Conservation (phyloP, 2,888 invertebrate genomes). For the Chrysolina oricalcia region DNA sequence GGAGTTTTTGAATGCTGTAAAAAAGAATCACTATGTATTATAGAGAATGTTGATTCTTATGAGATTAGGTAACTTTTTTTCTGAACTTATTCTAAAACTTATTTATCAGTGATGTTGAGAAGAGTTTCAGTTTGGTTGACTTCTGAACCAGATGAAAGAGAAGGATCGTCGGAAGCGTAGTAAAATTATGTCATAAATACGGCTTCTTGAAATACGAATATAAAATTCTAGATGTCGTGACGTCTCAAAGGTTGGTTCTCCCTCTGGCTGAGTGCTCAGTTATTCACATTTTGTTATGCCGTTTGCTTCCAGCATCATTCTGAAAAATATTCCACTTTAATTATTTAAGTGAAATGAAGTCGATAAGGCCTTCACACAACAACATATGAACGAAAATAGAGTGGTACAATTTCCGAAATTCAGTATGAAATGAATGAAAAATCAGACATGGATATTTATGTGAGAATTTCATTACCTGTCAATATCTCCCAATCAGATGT, state of each 20-base stretch:
- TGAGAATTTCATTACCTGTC: no score
- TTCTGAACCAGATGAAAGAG: neutral
- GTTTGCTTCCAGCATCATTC: neutral
- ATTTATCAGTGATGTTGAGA: neutral
- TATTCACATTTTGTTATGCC: slow-evolving; percentile 2
- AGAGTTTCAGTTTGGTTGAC: neutral
- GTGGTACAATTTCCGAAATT: no score
- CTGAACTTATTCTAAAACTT: neutral
- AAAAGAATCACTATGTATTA: no score
- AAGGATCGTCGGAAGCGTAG: neutral
- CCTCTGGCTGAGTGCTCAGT: neutral
- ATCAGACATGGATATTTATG: no score
- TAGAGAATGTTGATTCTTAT: no score
- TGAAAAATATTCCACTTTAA: neutral
- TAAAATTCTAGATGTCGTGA: neutral
- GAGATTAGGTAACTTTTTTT: no score
- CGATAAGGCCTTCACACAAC: no score
- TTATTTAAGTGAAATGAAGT: no score
- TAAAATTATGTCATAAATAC: neutral
- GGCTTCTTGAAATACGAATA: neutral
- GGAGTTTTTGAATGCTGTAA: no score
- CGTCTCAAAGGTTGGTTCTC: neutral
- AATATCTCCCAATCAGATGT: no score
- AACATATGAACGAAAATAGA: no score
- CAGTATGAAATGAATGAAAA: no score